A percentile compares a stretch with the other conserved stretches of the same genome.
These are phyloP conservation scores for Halocaridina rubra DNA, from an alignment of 2,888 invertebrate genomes.

Conservation along the genomic window DNA sequence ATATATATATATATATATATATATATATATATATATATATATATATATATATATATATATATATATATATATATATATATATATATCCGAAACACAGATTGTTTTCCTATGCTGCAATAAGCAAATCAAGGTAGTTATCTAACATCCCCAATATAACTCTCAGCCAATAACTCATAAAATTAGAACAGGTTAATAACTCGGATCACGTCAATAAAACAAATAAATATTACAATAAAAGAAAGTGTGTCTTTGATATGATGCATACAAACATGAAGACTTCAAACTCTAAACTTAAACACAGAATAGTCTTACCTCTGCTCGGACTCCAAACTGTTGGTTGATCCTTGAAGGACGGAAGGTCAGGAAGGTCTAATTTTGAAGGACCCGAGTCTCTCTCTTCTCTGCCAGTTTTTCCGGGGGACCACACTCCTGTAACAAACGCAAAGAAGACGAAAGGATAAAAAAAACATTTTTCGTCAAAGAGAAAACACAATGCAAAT, in stretches of 20 bases:
- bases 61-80: not conserved
- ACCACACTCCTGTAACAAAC: constrained; percentile 54
- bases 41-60: not conserved
- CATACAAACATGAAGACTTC: not conserved
- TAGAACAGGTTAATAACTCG: too few relatives aligned
- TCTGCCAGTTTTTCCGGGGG: constrained; percentile 36
- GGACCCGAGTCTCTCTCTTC: constrained; percentile 39
- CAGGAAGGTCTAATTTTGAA: constrained; percentile 50
- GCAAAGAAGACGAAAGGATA: not conserved
- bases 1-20: constrained; percentile 27
- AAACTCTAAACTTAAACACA: not conserved
- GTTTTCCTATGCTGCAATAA: too few relatives aligned
- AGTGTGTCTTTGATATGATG: too few relatives aligned
- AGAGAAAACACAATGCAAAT: not conserved
- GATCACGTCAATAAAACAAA: too few relatives aligned
- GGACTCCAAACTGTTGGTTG: constrained; percentile 59
- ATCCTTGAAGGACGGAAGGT: constrained; percentile 60
- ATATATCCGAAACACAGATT: too few relatives aligned
- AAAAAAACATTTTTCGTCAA: not conserved
- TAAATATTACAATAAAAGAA: too few relatives aligned
- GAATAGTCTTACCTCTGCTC: constrained; percentile 41
- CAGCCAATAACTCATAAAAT: too few relatives aligned
- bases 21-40: constrained; percentile 27
- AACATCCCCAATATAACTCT: too few relatives aligned
- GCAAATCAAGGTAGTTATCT: too few relatives aligned